Base-by-base conservation (phyloP, 2,797 vertebrate species). In the Cynopterus sphinx region DNA sequence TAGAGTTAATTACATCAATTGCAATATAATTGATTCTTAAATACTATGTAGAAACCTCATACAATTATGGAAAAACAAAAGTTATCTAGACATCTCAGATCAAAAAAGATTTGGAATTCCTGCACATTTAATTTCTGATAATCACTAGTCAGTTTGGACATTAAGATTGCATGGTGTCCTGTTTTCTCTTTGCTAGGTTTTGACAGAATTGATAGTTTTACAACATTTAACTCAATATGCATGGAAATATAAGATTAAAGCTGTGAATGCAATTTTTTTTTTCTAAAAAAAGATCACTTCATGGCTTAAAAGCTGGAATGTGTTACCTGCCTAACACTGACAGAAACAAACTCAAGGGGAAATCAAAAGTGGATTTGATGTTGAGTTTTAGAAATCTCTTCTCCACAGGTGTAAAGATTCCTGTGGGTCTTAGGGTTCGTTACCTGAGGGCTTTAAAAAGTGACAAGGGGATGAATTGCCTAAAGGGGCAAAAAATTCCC, bases 1-100 rank as follows among this genome's bases (percentile, higher is more conserved):
- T 99, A 98, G 98, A 98, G 98, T 98, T 99, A 99, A 99, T 99
- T 99, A 98, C 99, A 99, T 99, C 99, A 99, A 99, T 99, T 99
- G 98, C 98, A 99, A 99, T 99, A 98, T 99, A 99, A 99, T 99
- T 99, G 98, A 99, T 98, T 98, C 98, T 98, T 99, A 99, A 99
- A 99, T 99, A 99, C 98, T 98, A 98, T 98, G 98, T 98, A 99
- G 98, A 98, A 98, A 98, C 98, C 98, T 98, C 98, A 98, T 98
- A 98, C 98, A 99, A 99, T 99, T 99, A 99, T 98, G 96, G 98
- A 99, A 99, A 99, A 99, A 99, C 98, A 99, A 98, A 99, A 99
- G 98, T 98, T 98, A 99, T 98, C 98, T 98, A 98, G 98, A 98
- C 98, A 99, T 98, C 98, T 98, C 98, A 7, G 98, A 98, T 98